Evolutionary conservation across 2,113 vertebrate genomes (phyloP), one percentile per base, ranked within the genome.

Genomic region (Mystacornis crossleyi): DNA sequence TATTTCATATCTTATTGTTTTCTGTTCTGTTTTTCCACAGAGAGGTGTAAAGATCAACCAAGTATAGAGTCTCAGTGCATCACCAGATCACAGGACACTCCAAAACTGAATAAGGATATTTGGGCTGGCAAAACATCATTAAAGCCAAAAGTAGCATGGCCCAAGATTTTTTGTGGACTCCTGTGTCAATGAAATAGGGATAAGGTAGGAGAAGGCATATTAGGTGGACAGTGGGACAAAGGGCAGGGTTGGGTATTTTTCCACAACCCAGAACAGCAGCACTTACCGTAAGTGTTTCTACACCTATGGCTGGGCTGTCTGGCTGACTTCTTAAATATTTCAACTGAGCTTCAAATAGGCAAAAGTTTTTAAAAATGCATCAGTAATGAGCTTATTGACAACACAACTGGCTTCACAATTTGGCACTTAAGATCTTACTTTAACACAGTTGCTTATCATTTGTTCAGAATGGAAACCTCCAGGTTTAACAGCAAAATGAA

Each of bases 241-340:
- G 12, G 18, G 18, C 6, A 73, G 16, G 7, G 69, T 8, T 55
- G 23, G 38, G 3, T 64, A 31, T 14, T 43, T 9, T 31, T 57
- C 9, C 21, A 26, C 9, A 74, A 47, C 21, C 42, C 42, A 50
- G 28, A 74, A n/a, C 2, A 55, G 17, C 20, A 81, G 20, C 40
- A 9, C 12, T 64, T 70, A 18, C 0, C 1, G 0, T 17, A 43
- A 40, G 3, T 53, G 13, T 53, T 79, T 74, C 36, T 80, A 15
- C 14, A 60, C 18, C 40, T 72, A 13, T 64, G 77, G 18, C 5
- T 69, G 72, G 26, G 34, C 6, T 45, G 6, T 79, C 29, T 55
- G 29, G 20, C n/a, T 72, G 23, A 14, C 42, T 40, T 34, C n/a
- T 54, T 61, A 86, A 61, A 34, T 8, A 3, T 64, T 90, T 62